These are phyloP conservation scores for Prionailurus bengalensis DNA, from an alignment of 2,113 vertebrate species.

Conservation along the genomic window DNA sequence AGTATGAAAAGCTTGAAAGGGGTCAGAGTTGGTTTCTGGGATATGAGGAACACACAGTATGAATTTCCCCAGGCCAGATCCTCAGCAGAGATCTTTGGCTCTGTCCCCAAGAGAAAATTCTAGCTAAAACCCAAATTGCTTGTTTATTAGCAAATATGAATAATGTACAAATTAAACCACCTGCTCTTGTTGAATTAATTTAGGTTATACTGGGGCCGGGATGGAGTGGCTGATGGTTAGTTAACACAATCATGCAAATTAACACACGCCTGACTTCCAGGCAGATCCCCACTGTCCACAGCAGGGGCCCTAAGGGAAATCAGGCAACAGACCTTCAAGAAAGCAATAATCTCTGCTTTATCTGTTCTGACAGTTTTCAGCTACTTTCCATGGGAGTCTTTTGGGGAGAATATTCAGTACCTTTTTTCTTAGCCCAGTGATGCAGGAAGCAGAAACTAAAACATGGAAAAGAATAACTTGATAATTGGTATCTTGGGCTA, in stretches of 20 bases:
- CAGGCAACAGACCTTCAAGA: constrained; percentile 71
- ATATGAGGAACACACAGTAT: not conserved
- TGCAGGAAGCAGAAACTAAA: constrained; percentile 61
- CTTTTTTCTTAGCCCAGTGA: constrained; percentile 24
- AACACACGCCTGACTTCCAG: constrained; percentile 62
- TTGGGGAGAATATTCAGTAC: constrained; percentile 37
- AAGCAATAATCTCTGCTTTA: constrained; percentile 74
- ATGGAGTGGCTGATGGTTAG: constrained; percentile 57
- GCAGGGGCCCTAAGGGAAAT: constrained; percentile 59
- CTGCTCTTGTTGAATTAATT: constrained; percentile 78
- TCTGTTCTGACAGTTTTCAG: constrained; percentile 69
- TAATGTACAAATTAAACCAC: constrained; percentile 80
- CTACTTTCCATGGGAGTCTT: constrained; percentile 56
- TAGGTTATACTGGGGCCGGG: constrained; percentile 65
- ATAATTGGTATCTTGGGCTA: not conserved
- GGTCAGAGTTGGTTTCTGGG: not conserved
- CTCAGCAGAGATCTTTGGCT: constrained; percentile 60
- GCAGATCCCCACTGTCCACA: constrained; percentile 59
- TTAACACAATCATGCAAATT: constrained; percentile 79
- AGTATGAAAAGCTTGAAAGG: not conserved
- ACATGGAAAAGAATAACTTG: not conserved
- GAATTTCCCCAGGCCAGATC: constrained; percentile 28
- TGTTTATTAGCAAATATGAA: constrained; percentile 82
- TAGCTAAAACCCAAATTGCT: constrained; percentile 71
- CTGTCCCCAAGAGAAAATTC: constrained; percentile 61